phyloP scores from a whole-genome alignment of 2,113 vertebrate species.

The Myotis yumanensis region DNA sequence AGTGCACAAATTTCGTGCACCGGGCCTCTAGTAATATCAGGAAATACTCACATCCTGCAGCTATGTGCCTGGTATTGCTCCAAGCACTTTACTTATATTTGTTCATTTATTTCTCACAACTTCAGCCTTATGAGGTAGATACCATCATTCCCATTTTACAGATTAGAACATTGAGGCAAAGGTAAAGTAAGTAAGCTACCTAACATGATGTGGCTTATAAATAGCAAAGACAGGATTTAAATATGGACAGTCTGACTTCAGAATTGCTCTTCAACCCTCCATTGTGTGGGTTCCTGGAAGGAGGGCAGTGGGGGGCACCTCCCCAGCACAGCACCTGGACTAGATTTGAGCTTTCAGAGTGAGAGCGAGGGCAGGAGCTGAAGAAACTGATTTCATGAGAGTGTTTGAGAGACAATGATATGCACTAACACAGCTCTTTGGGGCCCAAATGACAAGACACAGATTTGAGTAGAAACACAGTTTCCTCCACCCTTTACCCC shows the following conservation, averaged over 20 bases:
- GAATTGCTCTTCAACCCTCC: not conserved
- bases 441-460: not conserved
- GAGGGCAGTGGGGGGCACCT: too few relatives aligned
- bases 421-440: not conserved
- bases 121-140: not conserved
- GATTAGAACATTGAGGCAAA: slow-evolving; percentile 6
- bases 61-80: not conserved
- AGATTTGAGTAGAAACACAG: not conserved
- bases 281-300: not conserved
- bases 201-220: not conserved
- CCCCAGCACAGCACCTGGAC: not conserved
- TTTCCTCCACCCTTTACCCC: not conserved
- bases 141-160: not conserved
- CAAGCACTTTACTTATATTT: not conserved
- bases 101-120: not conserved
- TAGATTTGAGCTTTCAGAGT: not conserved
- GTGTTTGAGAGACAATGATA: not conserved
- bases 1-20: too few relatives aligned
- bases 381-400: not conserved
- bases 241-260: not conserved
- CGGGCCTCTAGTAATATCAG: not conserved
- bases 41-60: not conserved
- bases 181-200: not conserved
- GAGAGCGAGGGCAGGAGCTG: not conserved
- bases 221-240: not conserved